Conservation (phyloP, 1,140 invertebrate species). For the Calosoma granatense region DNA sequence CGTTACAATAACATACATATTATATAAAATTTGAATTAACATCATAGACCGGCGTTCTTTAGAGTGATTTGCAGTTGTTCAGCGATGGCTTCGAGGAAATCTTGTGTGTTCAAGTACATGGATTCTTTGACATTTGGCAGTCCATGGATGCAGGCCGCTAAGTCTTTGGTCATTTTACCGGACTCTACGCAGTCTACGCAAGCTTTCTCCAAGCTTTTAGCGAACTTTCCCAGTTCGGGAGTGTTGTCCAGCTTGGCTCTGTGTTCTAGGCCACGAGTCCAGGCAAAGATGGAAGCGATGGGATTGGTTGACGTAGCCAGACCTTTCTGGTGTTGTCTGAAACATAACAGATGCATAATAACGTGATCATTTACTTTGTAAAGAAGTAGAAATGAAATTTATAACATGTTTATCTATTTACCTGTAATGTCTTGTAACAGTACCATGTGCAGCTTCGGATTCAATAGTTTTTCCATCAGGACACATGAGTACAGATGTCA, state of each 20-base stretch:
- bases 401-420: too few species aligned
- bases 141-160: slow-evolving; percentile 81
- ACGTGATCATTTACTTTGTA: too few species aligned
- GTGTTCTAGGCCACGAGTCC: slow-evolving; percentile 77
- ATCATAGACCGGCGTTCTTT: too few species aligned
- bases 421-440: slow-evolving; percentile 83
- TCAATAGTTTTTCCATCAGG: slow-evolving; percentile 86
- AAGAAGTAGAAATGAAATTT: too few species aligned
- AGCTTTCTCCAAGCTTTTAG: slow-evolving; percentile 45
- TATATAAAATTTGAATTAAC: too few species aligned
- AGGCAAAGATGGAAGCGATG: slow-evolving; percentile 87
- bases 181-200: slow-evolving; percentile 79
- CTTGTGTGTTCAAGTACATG: slow-evolving; percentile 77
- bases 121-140: slow-evolving; percentile 59
- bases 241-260: slow-evolving; percentile 74
- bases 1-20: too few species aligned
- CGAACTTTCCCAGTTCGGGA: slow-evolving; percentile 51
- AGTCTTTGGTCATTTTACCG: slow-evolving; percentile 87
- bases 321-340: slow-evolving; percentile 63
- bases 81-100: slow-evolving; percentile 73
- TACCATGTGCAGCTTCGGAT: slow-evolving; percentile 86
- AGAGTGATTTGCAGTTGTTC: slow-evolving; percentile 58
- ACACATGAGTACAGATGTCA: slow-evolving; percentile 87
- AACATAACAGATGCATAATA: too few species aligned
- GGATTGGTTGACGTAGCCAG: slow-evolving; percentile 81